These are phyloP conservation scores for Nettapus auritus DNA, from an alignment of 2,113 vertebrate genomes.

Conservation along the genomic window DNA sequence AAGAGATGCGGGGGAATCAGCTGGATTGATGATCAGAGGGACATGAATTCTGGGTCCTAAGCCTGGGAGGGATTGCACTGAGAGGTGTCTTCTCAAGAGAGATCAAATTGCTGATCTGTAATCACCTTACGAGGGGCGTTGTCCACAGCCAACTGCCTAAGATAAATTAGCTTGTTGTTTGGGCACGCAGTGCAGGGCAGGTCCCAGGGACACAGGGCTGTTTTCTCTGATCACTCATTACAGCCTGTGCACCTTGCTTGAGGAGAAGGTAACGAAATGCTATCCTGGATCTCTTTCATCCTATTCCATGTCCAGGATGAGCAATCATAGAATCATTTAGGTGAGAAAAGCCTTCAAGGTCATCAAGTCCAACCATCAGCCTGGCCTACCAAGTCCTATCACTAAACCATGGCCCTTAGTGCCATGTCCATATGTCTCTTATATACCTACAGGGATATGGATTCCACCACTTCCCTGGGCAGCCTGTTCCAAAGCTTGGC, in stretches of 20 bases:
- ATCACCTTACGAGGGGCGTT: not conserved
- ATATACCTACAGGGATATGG: not conserved
- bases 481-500: not conserved
- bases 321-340: not conserved
- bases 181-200: not conserved
- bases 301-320: not conserved
- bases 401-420: not conserved
- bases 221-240: not conserved
- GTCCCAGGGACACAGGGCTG: not conserved
- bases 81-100: not conserved
- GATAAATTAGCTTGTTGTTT: not conserved
- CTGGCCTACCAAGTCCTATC: not conserved
- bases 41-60: not conserved
- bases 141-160: not conserved
- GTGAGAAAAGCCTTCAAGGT: not conserved
- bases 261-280: not conserved
- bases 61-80: not conserved
- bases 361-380: not conserved
- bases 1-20: not conserved
- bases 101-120: not conserved
- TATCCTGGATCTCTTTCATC: not conserved
- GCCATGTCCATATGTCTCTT: not conserved
- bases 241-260: not conserved
- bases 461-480: not conserved
- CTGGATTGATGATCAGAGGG: not conserved